These are phyloP conservation scores for Spilarctia lutea DNA, from an alignment of 2,888 invertebrate genomes.

Conservation along the genomic window DNA sequence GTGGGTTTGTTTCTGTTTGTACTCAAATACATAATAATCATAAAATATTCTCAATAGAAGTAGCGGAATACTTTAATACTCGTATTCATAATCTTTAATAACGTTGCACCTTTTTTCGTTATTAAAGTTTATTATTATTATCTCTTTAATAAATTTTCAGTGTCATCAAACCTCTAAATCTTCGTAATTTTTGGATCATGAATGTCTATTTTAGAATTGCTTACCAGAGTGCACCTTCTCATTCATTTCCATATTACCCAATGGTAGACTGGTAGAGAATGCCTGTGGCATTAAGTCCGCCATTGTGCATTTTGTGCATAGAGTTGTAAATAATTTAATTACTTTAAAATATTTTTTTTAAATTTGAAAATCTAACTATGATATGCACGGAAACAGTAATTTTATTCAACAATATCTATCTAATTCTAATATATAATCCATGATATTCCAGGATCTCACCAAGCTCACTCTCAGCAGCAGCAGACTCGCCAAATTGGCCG, in stretches of 20 bases:
- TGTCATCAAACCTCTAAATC: neutral
- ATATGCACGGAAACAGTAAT: neutral
- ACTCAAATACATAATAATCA: neutral
- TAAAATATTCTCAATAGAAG: neutral
- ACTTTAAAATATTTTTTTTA: too few species aligned
- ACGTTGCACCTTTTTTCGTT: neutral
- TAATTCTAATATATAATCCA: neutral
- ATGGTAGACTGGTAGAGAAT: too few species aligned
- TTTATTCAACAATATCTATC: neutral
- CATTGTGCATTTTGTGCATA: too few species aligned
- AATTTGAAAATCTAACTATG: too few species aligned
- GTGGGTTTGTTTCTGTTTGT: neutral
- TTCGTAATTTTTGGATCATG: too few species aligned
- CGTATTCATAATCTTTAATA: too few species aligned
- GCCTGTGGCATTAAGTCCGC: too few species aligned
- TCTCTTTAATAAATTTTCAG: neutral
- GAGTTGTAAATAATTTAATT: too few species aligned
- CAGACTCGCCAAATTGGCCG: slow-evolving; percentile 92
- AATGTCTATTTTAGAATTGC: too few species aligned
- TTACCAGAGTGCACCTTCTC: too few species aligned
- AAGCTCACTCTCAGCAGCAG: slow-evolving; percentile 63
- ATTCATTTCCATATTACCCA: too few species aligned
- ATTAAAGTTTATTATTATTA: too few species aligned
- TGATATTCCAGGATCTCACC: slow-evolving; percentile 61
- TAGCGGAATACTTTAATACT: neutral